Conservation (phyloP, 2,797 vertebrate species). For the Enteromius treurensis region DNA sequence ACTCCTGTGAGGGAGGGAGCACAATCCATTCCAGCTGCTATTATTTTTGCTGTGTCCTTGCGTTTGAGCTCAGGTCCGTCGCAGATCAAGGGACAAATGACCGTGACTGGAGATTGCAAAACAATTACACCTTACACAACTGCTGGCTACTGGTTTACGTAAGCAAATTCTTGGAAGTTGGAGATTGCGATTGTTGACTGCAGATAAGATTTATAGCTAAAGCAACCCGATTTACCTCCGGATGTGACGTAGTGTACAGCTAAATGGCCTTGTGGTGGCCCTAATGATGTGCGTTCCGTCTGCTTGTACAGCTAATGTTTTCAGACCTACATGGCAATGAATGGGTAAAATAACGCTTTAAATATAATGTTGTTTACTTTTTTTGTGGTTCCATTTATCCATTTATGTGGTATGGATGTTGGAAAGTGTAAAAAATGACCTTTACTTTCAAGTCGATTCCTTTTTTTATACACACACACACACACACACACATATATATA, state of each 20-base stretch:
- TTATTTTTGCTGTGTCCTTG: slow-evolving; percentile 28
- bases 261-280: slow-evolving; percentile 35
- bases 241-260: not conserved
- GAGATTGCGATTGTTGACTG: not conserved
- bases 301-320: slow-evolving; percentile 12
- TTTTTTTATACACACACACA: not conserved
- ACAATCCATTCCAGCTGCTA: slow-evolving; percentile 14
- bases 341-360: not conserved
- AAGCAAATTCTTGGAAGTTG: slow-evolving; percentile 28
- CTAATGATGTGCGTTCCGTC: slow-evolving; percentile 1
- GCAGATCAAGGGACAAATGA: slow-evolving; percentile 4
- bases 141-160: not conserved
- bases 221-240: slow-evolving; percentile 28
- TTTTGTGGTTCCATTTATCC: not conserved
- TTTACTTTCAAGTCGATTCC: not conserved
- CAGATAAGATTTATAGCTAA: slow-evolving; percentile 36
- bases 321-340: not conserved
- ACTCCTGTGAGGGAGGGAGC: slow-evolving; percentile 1
- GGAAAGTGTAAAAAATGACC: not conserved
- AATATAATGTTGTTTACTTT: not conserved
- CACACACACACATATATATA: no score
- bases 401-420: not conserved
- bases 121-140: slow-evolving; percentile 33
- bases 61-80: not conserved
- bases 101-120: slow-evolving; percentile 32